These are phyloP conservation scores for Pogoniulus pusillus DNA, from an alignment of 2,797 vertebrate species.

Conservation along the genomic window DNA sequence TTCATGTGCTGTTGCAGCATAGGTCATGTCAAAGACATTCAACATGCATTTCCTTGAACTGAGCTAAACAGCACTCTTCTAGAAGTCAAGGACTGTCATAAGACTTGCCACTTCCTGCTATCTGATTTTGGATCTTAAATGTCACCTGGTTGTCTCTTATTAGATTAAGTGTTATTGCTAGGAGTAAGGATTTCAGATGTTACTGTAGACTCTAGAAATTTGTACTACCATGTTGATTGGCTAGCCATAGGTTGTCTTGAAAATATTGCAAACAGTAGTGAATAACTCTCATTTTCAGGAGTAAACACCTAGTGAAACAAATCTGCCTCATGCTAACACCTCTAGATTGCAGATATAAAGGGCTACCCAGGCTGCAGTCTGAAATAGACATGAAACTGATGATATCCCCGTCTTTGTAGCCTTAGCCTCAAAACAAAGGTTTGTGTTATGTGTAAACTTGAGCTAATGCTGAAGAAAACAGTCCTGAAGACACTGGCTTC, in stretches of 20 bases:
- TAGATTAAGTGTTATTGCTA: background rate
- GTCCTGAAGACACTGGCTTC: background rate
- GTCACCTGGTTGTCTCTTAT: background rate
- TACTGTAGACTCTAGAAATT: background rate
- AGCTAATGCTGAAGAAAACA: background rate
- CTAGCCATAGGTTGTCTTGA: background rate
- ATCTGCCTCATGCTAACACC: background rate
- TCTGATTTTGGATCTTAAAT: background rate
- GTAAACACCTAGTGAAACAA: background rate
- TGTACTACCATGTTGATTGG: background rate
- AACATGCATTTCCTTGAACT: background rate
- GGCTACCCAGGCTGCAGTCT: background rate
- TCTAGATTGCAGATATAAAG: background rate
- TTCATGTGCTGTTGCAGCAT: background rate
- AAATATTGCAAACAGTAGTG: background rate
- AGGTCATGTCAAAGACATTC: background rate
- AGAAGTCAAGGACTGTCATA: background rate
- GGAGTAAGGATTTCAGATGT: background rate
- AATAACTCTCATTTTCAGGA: background rate
- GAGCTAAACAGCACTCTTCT: background rate
- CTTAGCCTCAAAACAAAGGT: background rate
- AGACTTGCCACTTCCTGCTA: background rate
- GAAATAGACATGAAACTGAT: background rate
- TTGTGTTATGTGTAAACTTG: background rate
- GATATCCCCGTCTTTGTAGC: background rate